Conservation (phyloP, 2,797 vertebrate genomes). For the Oryzias sinensis region DNA sequence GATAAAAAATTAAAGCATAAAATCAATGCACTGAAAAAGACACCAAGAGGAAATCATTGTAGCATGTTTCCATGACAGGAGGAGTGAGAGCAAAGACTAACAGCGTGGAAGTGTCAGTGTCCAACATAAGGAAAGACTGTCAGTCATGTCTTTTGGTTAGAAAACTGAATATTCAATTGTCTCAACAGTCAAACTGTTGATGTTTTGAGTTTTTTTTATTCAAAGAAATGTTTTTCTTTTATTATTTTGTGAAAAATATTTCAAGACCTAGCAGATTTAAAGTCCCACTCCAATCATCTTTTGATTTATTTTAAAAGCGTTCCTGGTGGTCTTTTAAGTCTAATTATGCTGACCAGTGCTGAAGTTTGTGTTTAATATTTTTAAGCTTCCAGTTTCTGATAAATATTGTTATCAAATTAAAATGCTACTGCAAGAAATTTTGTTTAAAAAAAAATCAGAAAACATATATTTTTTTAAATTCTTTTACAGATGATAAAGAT, state of each 20-base stretch:
- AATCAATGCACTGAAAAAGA: slow-evolving; percentile 74
- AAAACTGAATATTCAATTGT: slow-evolving; percentile 6
- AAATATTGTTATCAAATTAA: too few relatives aligned
- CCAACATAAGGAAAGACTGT: neutral
- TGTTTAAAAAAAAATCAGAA: too few relatives aligned
- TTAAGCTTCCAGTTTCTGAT: too few relatives aligned
- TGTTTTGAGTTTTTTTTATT: slow-evolving; percentile 23
- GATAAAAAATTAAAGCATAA: slow-evolving; percentile 62
- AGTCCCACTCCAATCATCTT: too few relatives aligned
- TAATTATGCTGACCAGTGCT: too few relatives aligned
- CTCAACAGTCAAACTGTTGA: slow-evolving; percentile 14
- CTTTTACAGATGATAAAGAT: too few relatives aligned
- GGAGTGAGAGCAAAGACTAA: slow-evolving; percentile 15
- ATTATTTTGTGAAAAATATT: slow-evolving; percentile 13
- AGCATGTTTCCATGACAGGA: slow-evolving; percentile 45
- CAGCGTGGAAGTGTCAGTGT: neutral
- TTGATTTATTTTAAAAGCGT: too few relatives aligned
- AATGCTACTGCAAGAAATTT: too few relatives aligned
- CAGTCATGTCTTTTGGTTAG: neutral
- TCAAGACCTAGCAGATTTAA: too few relatives aligned
- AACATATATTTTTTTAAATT: too few relatives aligned
- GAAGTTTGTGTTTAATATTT: too few relatives aligned
- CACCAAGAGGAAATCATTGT: slow-evolving; percentile 61
- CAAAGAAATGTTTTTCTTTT: slow-evolving; percentile 36
- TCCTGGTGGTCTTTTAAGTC: too few relatives aligned